Evolutionary conservation across 2,888 invertebrate species (phyloP).

Genomic region (Hemicrepidius hirtus): DNA sequence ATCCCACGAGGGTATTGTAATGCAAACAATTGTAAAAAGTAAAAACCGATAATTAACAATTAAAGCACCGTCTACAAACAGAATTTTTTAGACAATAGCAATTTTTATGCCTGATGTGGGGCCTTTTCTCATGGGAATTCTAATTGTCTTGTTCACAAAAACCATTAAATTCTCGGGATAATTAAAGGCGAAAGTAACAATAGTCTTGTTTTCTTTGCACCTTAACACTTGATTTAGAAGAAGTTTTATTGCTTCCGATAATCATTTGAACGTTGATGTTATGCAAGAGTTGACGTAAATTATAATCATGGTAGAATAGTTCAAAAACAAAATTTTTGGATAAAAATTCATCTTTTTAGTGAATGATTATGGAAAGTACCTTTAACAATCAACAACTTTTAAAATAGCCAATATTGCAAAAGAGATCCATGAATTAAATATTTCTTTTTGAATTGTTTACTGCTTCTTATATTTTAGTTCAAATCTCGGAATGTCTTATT

Average conservation of each 20-base stretch:
- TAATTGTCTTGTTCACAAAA: not conserved
- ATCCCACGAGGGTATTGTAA: not conserved
- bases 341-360: no score
- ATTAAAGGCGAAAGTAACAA: not conserved
- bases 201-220: no score
- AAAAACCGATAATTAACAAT: constrained; percentile 10
- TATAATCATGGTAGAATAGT: no score
- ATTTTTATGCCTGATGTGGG: not conserved
- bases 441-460: no score
- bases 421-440: no score
- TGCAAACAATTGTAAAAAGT: not conserved
- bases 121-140: not conserved
- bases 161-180: not conserved
- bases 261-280: not conserved
- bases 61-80: not conserved
- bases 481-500: no score
- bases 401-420: no score
- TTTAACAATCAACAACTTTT: no score
- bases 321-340: no score
- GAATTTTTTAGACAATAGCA: not conserved
- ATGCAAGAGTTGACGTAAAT: not conserved
- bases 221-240: not conserved
- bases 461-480: no score
- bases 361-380: no score
- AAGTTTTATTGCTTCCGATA: not conserved